Evolutionary conservation across 2,797 vertebrate genomes (phyloP).

Genomic region (Lacerta viridis): DNA sequence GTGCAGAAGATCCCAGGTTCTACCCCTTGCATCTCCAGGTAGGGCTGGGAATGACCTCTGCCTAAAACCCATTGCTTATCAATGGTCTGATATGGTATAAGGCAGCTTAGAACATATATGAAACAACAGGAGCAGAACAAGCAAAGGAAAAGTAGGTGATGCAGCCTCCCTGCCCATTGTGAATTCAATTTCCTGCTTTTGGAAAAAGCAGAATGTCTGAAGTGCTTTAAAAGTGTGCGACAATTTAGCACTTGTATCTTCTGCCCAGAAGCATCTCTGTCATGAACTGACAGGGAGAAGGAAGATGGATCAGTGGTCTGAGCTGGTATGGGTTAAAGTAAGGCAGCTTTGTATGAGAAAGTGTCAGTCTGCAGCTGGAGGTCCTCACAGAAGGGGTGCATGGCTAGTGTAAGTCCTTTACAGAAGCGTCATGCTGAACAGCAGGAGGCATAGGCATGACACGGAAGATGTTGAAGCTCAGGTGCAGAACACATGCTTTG

Average conservation of each 20-base stretch:
- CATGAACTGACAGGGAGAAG: background rate
- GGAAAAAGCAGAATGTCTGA: background rate
- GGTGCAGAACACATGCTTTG: background rate
- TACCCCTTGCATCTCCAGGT: background rate
- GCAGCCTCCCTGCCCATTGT: background rate
- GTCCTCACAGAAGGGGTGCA: background rate
- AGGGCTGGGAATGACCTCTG: background rate
- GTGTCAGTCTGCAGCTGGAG: background rate
- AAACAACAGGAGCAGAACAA: background rate
- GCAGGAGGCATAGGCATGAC: slow-evolving; percentile 23
- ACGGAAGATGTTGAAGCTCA: slow-evolving; percentile 40
- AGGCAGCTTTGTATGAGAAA: background rate
- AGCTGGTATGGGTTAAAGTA: background rate
- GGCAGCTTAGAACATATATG: background rate
- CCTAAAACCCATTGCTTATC: no score
- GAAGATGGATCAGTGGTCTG: background rate
- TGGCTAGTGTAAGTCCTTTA: slow-evolving; percentile 25
- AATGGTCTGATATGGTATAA: background rate
- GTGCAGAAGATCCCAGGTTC: background rate
- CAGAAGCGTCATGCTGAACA: slow-evolving; percentile 47
- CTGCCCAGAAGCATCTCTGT: background rate
- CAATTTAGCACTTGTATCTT: background rate
- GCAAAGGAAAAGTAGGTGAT: background rate
- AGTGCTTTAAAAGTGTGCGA: no score
- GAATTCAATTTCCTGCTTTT: background rate